Evolutionary conservation across 2,888 invertebrate species (phyloP), one percentile per base, ranked within the genome.

Genomic region (Apamea epomidion): DNA sequence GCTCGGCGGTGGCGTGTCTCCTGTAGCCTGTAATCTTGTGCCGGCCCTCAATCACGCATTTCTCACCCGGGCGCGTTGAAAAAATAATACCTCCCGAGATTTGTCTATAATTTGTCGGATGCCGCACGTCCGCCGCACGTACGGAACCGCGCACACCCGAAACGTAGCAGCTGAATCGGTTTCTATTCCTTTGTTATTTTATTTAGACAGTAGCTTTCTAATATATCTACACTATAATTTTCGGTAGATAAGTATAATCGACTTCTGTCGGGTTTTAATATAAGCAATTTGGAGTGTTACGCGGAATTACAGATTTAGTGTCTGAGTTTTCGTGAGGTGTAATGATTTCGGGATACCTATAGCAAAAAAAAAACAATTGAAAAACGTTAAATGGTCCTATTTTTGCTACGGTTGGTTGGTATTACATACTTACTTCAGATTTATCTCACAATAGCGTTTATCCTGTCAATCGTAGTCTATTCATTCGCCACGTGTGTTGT

Each of bases 11-110:
- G 96, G 96, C 96, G 95, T 94, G 96, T 94, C 94, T 87, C 89
- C 93, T 91, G 92, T 87, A 90, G 92, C 93, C 96, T 97, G 96
- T 97, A 96, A 97, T 97, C 96, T 95, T 88, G 89, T 78, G 95
- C 97, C 97, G 97, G 94, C 94, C 96, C 94, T 94, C 96, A 97
- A 97, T 97, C 96, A 96, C 94, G 95, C 96, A 95, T 95, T 97
- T 97, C 97, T 97, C 97, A 97, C 97, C 96, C 96, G 93, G 89
- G 93, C 95, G 97, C 96, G 97, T 95, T 97, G 96, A 97, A 97
- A 97, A 97, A 97, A 97, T 97, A 96, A 97, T 96, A 96, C 95
- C 93, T 95, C 93, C 93, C 92, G 94, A 94, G 95, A 95, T 96
- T 97, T 94, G 96, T 96, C 97, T 97, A 96, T 97, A 97, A 97